Base-by-base conservation (phyloP, 1,140 invertebrate genomes). In the Bombus breviceps region DNA sequence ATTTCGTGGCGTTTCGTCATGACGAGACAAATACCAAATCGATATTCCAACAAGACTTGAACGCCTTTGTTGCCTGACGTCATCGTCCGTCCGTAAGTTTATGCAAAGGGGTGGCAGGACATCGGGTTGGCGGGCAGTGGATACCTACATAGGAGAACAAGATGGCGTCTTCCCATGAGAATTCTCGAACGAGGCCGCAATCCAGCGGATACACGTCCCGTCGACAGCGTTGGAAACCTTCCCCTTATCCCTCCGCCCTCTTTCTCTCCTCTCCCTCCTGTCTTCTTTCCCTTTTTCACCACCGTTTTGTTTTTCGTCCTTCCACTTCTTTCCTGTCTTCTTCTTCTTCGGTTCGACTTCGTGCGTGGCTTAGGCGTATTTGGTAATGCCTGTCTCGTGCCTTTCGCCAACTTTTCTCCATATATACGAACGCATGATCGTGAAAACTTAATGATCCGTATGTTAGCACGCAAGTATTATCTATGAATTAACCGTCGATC, bases 121-220 rank as follows among this genome's bases (percentile, higher is more conserved):
- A 92, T 90, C 87, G 88, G 86, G 78, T 86, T 88, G 89, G 84
- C 86, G 83, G 77, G 73, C 85, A 85, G 89, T 89, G 84, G 83
- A 85, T 85, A 83, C 77, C 84, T 87, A 86, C 81, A 82, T 87
- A 85, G 84, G 73, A 91, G 89, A 89, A 92, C 92, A 94, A 94
- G 91, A 94, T 94, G 93, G 94, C 93, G 91, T 80, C 87, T 77
- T 93, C 94, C 93, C 93, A 79, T 71, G 94, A 93, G 93, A 86
- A 88, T 94, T 91, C 88, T 66, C 89, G 91, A 94, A 94, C 92
- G 93, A 93, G 91, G 91, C 92, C 93, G 93, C 93, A 93, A 94
- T 94, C 93, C 93, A 93, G 88, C 89, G 91, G 87, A 93, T 93
- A 93, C 92, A 93, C 90, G 93, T 93, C 92, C 90, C 92, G 90